A percentile compares a stretch with the other conserved stretches of the same genome.
Conservation (phyloP, 2,113 vertebrate species). For the Oryzias celebensis region DNA sequence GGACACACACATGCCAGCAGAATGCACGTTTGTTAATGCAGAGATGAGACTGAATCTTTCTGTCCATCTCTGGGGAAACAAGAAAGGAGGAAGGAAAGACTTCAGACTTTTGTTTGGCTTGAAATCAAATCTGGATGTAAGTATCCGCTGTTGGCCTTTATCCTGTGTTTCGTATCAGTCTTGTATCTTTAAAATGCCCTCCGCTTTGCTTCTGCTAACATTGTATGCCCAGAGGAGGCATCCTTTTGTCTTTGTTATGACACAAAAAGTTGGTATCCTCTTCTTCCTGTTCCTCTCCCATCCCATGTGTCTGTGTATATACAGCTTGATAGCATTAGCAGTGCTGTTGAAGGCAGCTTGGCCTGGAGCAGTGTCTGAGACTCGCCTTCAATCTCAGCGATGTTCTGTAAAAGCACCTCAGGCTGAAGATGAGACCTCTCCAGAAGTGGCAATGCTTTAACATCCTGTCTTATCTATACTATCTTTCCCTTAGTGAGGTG, state of each 20-base stretch:
- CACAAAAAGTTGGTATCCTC: conserved; percentile 41
- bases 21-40: conserved; percentile 51
- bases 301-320: conserved; percentile 25
- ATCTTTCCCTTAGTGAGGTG: conserved; percentile 37
- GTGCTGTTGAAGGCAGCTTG: conserved; percentile 49
- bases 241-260: conserved; percentile 47
- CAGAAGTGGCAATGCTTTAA: conserved; percentile 57
- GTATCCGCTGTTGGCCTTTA: conserved; percentile 47
- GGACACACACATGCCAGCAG: conserved; percentile 42
- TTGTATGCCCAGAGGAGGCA: conserved; percentile 25
- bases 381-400: conserved; percentile 59
- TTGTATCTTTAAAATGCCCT: conserved; percentile 30
- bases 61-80: conserved; percentile 53
- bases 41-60: conserved; percentile 48
- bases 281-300: conserved; percentile 15
- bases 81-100: conserved; percentile 47
- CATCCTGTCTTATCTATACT: conserved; percentile 58
- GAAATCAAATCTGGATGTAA: conserved; percentile 59
- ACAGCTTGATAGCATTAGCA: conserved; percentile 43
- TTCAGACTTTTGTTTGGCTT: conserved; percentile 55
- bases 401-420: conserved; percentile 52
- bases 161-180: conserved; percentile 38
- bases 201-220: conserved; percentile 32
- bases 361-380: conserved; percentile 64
- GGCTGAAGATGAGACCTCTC: conserved; percentile 64